phyloP scores from a whole-genome alignment of 2,888 invertebrate genomes.

The Amblyjoppa proteus region DNA sequence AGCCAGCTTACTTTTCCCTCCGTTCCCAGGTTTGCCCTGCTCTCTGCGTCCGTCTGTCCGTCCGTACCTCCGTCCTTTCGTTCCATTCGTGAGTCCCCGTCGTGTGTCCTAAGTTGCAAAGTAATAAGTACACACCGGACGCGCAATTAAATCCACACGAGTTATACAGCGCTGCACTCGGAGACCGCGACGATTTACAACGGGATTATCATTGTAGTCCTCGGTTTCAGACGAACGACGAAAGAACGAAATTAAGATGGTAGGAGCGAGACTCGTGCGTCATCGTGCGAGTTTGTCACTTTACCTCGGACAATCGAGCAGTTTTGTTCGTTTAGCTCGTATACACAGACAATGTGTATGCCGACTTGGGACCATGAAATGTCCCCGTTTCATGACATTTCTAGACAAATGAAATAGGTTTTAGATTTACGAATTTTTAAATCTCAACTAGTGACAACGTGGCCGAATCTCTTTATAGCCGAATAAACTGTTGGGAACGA shows the following conservation, averaged over 20 bases:
- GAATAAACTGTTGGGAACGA: no score
- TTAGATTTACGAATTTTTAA: no score
- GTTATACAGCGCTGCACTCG: background rate
- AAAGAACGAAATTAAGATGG: slow-evolving; percentile 13
- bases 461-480: no score
- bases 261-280: slow-evolving; percentile 14
- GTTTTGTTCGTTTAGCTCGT: background rate
- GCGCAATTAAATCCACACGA: slow-evolving; percentile 53
- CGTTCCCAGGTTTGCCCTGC: slow-evolving; percentile 74
- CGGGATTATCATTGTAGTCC: background rate
- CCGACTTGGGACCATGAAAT: background rate
- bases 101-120: slow-evolving; percentile 48
- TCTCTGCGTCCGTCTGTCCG: slow-evolving; percentile 45
- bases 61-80: slow-evolving; percentile 55
- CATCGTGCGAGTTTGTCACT: background rate
- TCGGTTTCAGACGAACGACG: slow-evolving; percentile 1
- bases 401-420: no score
- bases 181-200: background rate
- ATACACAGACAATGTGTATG: background rate
- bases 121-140: slow-evolving; percentile 57
- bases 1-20: slow-evolving; percentile 79
- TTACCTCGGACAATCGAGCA: background rate
- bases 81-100: slow-evolving; percentile 61
- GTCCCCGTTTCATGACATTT: no score
- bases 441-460: no score